Evolutionary conservation across 30 jellyfish, hydroid and myxozoan genomes (phyloP), one percentile per base, ranked within the genome.

Genomic region (Pelagia noctiluca): DNA sequence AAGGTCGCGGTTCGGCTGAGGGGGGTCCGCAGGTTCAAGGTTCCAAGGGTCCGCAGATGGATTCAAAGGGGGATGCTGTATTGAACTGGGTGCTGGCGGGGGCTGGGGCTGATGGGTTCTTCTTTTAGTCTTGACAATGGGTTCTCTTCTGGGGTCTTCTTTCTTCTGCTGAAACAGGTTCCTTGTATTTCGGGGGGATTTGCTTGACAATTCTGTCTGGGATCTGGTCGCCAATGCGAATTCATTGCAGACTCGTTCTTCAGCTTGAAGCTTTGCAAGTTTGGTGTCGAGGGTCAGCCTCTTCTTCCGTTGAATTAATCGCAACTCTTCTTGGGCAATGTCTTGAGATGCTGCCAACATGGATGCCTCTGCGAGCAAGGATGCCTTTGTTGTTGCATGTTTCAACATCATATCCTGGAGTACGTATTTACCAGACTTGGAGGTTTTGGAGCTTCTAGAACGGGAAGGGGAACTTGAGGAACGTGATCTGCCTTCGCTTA

Each of bases 361-460:
- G 13, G 69, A 71, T 38, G 83, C 83, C 69, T 71, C 83, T 30
- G 46, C 83, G 42, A 71, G 83, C 83, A 71, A 50, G 54, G 83
- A 71, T 71, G 83, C 83, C 31, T 71, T 71, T 38, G 37, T 38
- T 71, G 83, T 37, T 18, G 83, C 83, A 71, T 71, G 36, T 42
- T 37, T 71, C 83, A 71, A 71, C 83, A 71, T 71, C 83, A 71
- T 35, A 38, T 71, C 83, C 67, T 13, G 68, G 21, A 71, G 83
- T 13, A 35, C 81, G 35, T 19, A 34, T 71, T 21, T 71, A 36
- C 83, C 83, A 35, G 83, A 71, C 69, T 71, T 71, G 36, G 68
- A 71, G 67, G 33, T 37, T 21, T 71, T 68, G 25, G 80, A 35
- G 63, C 63, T 68, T 23, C 83, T n/a, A 7, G 68, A 38, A 71